Evolutionary conservation across 2,888 invertebrate genomes (phyloP).

Genomic region (Strigamia maritima): DNA sequence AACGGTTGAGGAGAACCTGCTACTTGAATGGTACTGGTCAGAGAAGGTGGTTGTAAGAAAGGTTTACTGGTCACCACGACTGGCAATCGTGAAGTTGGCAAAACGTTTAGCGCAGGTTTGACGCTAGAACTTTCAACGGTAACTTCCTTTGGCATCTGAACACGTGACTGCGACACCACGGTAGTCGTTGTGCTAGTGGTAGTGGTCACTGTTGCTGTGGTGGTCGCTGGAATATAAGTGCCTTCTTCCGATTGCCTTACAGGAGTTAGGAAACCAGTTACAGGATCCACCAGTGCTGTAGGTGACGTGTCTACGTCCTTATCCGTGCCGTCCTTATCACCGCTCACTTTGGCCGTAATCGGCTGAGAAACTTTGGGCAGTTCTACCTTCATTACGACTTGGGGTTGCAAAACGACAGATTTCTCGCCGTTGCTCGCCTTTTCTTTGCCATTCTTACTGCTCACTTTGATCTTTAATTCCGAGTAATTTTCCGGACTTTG

Average conservation of each 20-base stretch:
- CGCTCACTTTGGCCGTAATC: not conserved
- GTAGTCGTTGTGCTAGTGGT: conserved; percentile 35
- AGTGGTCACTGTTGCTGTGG: conserved; percentile 26
- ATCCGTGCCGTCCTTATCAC: conserved; percentile 52
- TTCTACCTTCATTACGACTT: conserved; percentile 46
- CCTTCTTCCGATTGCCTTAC: conserved; percentile 55
- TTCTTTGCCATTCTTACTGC: not conserved
- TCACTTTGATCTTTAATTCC: conserved; percentile 11
- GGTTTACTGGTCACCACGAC: conserved; percentile 36
- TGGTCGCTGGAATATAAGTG: conserved; percentile 41
- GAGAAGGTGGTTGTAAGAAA: conserved; percentile 25
- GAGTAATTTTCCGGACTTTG: conserved; percentile 14
- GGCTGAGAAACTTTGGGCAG: conserved; percentile 43
- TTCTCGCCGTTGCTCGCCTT: conserved; percentile 35
- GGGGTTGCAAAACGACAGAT: conserved; percentile 39
- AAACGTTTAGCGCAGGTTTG: not conserved
- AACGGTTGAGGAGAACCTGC: conserved; percentile 37
- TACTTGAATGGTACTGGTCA: conserved; percentile 2
- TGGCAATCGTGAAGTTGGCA: conserved; percentile 26
- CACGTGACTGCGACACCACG: not conserved
- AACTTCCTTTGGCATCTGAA: not conserved
- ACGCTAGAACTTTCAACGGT: not conserved
- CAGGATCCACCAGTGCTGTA: conserved; percentile 68
- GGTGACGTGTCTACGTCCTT: conserved; percentile 50
- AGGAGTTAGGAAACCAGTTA: conserved; percentile 68